Evolutionary conservation across 2,113 vertebrate species (phyloP).

Genomic region (Hirundichthys speculiger): DNA sequence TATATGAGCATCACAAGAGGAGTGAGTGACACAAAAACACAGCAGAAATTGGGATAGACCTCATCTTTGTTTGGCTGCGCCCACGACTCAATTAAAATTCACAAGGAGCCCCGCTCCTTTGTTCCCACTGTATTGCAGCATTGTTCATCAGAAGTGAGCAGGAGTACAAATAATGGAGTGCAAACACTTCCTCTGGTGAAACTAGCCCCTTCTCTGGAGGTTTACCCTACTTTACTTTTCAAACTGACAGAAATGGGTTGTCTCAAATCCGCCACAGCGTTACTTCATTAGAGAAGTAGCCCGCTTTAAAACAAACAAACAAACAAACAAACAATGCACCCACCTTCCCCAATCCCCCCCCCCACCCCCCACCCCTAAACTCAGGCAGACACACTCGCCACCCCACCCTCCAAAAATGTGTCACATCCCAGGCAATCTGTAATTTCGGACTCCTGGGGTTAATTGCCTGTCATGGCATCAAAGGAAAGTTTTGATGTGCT

Average conservation of each 20-base stretch:
- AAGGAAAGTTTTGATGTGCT: constrained; percentile 85
- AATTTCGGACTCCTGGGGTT: constrained; percentile 80
- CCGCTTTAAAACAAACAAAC: constrained; percentile 70
- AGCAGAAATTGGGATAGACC: constrained; percentile 70
- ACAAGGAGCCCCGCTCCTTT: constrained; percentile 74
- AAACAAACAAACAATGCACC: constrained; percentile 75
- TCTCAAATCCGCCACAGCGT: constrained; percentile 76
- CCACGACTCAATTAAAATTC: constrained; percentile 79
- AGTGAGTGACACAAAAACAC: constrained; percentile 71
- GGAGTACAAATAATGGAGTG: constrained; percentile 75
- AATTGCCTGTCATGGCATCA: constrained; percentile 85
- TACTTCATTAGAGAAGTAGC: constrained; percentile 79
- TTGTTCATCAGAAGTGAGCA: constrained; percentile 77
- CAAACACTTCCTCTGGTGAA: constrained; percentile 77
- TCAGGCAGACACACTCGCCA: constrained; percentile 57
- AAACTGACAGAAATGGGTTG: constrained; percentile 86
- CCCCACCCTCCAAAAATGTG: constrained; percentile 72
- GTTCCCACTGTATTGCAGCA: constrained; percentile 73
- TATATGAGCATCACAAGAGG: constrained; percentile 62
- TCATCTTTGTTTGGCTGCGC: constrained; percentile 76
- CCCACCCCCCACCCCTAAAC: constrained; percentile 28
- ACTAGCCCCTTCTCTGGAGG: constrained; percentile 75
- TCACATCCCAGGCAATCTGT: constrained; percentile 79
- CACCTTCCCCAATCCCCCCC: constrained; percentile 32
- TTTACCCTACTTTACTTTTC: constrained; percentile 82